Percentiles rank a stretch among this genome's conserved stretches.
These are phyloP conservation scores for Machaerirhynchus nigripectus DNA, from an alignment of 2,113 vertebrate genomes.

Conservation along the genomic window DNA sequence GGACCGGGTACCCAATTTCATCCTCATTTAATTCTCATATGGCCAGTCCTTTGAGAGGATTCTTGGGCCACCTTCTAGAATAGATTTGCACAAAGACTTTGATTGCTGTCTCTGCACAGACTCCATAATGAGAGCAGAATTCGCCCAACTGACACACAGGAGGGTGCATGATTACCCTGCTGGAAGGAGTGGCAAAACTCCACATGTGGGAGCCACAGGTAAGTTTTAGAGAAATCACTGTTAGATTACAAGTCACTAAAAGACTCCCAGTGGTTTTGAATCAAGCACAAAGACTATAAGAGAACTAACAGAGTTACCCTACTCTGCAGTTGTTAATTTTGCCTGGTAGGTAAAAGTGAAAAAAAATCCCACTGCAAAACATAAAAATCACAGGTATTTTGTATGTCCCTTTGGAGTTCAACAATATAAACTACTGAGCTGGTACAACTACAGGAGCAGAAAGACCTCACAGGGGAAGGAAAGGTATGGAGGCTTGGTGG, in stretches of 20 bases:
- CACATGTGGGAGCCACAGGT: background rate
- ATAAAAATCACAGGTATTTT: background rate
- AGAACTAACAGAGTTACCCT: background rate
- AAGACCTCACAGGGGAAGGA: background rate
- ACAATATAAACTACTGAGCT: background rate
- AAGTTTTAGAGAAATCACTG: background rate
- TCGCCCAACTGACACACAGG: background rate
- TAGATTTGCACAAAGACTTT: background rate
- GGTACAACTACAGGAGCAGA: background rate
- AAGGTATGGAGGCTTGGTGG: background rate
- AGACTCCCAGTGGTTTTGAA: background rate
- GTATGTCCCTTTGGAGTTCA: background rate
- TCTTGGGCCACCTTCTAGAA: background rate
- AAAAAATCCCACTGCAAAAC: background rate
- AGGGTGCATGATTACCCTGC: background rate
- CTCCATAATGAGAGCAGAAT: background rate
- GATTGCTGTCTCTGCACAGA: background rate
- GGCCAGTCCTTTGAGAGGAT: background rate
- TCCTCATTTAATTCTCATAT: background rate
- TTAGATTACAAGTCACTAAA: background rate
- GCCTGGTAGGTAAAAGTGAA: background rate
- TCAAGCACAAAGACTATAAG: background rate
- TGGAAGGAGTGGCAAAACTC: background rate
- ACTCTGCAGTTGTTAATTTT: constrained; percentile 5
- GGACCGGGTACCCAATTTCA: background rate